These are phyloP conservation scores for Thripadectes ignobilis DNA, from an alignment of 2,797 vertebrate species.

Conservation along the genomic window DNA sequence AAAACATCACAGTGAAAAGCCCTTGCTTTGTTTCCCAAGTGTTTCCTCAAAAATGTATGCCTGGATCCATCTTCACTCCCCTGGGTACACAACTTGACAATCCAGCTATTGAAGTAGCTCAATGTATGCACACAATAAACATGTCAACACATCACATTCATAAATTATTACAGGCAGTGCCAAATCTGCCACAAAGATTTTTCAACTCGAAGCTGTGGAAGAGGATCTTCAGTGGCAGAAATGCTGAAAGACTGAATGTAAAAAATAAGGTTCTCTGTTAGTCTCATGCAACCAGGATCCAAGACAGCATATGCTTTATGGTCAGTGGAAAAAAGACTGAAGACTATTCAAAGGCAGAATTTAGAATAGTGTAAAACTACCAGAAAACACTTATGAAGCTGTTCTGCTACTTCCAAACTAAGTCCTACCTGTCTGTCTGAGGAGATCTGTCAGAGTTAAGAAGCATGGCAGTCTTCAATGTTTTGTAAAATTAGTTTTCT, in stretches of 20 bases:
- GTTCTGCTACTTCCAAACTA: not conserved
- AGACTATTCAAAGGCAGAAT: not conserved
- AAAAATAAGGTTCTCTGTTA: not conserved
- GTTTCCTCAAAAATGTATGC: slow-evolving; percentile 26
- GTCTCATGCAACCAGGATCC: not conserved
- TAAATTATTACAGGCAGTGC: slow-evolving; percentile 56
- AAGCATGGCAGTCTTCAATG: not conserved
- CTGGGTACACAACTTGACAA: slow-evolving; percentile 6
- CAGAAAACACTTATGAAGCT: not conserved
- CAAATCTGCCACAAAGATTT: slow-evolving; percentile 54
- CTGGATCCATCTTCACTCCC: slow-evolving; percentile 35
- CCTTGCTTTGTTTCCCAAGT: not conserved
- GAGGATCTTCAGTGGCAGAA: slow-evolving; percentile 44
- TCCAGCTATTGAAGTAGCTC: slow-evolving; percentile 44
- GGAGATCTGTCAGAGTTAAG: not conserved
- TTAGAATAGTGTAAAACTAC: not conserved
- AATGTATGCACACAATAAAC: slow-evolving; percentile 46
- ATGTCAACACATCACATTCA: slow-evolving; percentile 45
- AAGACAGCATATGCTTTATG: not conserved
- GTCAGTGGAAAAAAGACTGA: not conserved
- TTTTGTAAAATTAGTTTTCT: not conserved
- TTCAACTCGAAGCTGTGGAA: not conserved
- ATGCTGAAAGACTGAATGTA: slow-evolving; percentile 9
- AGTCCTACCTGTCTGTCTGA: not conserved
- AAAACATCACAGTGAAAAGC: not conserved